phyloP scores from a whole-genome alignment of 2,797 vertebrate genomes.

The Oreonectes daqikongensis region DNA sequence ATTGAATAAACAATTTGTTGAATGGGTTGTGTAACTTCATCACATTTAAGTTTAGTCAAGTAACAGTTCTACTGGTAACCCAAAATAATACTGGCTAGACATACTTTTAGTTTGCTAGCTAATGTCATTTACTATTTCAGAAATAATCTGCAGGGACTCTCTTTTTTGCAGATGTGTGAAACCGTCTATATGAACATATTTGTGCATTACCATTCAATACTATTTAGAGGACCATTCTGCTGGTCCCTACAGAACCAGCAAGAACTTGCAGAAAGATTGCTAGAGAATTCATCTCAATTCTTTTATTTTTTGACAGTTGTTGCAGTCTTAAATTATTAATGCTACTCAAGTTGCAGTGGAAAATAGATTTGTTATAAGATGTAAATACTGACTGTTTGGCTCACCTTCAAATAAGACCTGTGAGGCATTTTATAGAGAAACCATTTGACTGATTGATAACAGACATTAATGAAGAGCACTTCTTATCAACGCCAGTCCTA shows the following conservation, averaged over 20 bases:
- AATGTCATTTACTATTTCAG: too few relatives aligned
- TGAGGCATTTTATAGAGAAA: not conserved
- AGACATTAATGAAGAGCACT: constrained; percentile 13
- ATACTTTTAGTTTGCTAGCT: too few relatives aligned
- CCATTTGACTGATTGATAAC: constrained; percentile 22
- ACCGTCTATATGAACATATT: constrained; percentile 2
- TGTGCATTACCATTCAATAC: not conserved
- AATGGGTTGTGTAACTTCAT: too few relatives aligned
- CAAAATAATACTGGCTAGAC: too few relatives aligned
- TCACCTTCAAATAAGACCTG: not conserved
- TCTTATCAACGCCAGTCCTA: constrained; percentile 17
- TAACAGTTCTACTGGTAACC: too few relatives aligned
- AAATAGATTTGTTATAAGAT: constrained; percentile 15
- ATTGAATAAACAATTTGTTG: too few relatives aligned
- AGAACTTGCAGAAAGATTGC: constrained; percentile 22
- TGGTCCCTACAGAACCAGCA: constrained; percentile 49
- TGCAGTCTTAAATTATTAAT: constrained; percentile 60
- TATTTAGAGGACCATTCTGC: not conserved
- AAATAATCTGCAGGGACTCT: too few relatives aligned
- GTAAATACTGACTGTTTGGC: constrained; percentile 28
- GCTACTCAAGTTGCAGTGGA: not conserved
- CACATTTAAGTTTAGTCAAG: too few relatives aligned
- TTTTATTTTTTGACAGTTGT: constrained; percentile 55
- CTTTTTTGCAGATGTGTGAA: too few relatives aligned
- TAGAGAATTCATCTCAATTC: constrained; percentile 60